Evolutionary conservation across 2,113 vertebrate genomes (phyloP).

Genomic region (Semnornis frantzii): DNA sequence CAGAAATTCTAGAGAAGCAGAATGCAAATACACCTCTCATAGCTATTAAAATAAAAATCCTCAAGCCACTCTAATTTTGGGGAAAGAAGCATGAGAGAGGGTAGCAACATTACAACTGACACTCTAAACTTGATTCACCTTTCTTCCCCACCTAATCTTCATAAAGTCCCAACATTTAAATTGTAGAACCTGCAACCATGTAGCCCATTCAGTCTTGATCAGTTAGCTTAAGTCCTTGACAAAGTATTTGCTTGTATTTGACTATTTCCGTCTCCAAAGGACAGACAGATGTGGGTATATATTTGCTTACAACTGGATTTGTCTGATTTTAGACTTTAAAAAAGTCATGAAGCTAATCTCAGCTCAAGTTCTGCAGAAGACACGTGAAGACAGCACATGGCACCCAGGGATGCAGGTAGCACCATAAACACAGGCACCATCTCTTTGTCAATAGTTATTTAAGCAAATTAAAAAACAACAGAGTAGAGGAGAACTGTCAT

Average conservation of each 20-base stretch:
- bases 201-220: not conserved
- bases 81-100: not conserved
- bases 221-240: not conserved
- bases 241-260: not conserved
- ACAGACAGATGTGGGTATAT: fast-evolving
- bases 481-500: fast-evolving
- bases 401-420: not conserved
- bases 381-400: fast-evolving
- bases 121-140: not conserved
- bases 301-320: not conserved
- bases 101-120: not conserved
- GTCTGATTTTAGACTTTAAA: not conserved
- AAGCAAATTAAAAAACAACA: not conserved
- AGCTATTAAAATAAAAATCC: not conserved
- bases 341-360: not conserved
- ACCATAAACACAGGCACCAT: not conserved
- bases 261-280: not conserved
- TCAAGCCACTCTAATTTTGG: not conserved
- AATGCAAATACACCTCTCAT: not conserved
- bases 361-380: not conserved
- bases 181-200: not conserved
- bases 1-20: not conserved
- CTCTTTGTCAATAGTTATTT: fast-evolving
- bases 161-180: not conserved
- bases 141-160: not conserved